Evolutionary conservation across 2,797 vertebrate species (phyloP), one percentile per base, ranked within the genome.

Genomic region (Heliangelus exortis): DNA sequence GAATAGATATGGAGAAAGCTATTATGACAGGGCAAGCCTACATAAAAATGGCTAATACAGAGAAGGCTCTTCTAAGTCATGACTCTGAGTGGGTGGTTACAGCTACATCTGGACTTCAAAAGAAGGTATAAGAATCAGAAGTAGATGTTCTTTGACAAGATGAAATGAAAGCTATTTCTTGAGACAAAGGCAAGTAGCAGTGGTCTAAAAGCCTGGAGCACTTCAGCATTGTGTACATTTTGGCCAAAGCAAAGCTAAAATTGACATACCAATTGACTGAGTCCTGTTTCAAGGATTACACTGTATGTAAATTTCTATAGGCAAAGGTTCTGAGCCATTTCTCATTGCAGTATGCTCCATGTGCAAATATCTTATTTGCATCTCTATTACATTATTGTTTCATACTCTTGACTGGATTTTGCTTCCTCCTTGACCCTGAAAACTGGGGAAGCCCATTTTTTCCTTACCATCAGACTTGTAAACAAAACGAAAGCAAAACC

Each of bases 31-130:
- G 29, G 7, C 39, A 78, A 84, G 61, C 3, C 1, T 12, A 50
- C 1, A 0, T 33, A 51, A 75, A 84, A 90, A 79, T 29, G 7
- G 1, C 4, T 43, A 39, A n/a, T 0, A 0, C 12, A 33, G 15
- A 69, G 23, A 90, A 68, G 14, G 2, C 1, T 67, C 5, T 78
- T 86, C 18, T 8, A 78, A 76, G 73, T n/a, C 0, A 13, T 43
- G 23, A 78, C 11, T 80, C 45, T 63, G 25, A 45, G 2, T 5
- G 1, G 7, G n/a, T 25, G 9, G 7, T 74, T 51, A 43, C 62
- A 69, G 8, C 28, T 34, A 48, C 28, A 3, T 66, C 10, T 58
- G n/a, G 16, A 54, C 20, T 47, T 50, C 47, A 81, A 71, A 81
- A 66, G 21, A 82, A n/a, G 2, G 9, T 4, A 51, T 28, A 47